Base-by-base conservation (phyloP, 2,888 invertebrate species). In the Pammene aurita region DNA sequence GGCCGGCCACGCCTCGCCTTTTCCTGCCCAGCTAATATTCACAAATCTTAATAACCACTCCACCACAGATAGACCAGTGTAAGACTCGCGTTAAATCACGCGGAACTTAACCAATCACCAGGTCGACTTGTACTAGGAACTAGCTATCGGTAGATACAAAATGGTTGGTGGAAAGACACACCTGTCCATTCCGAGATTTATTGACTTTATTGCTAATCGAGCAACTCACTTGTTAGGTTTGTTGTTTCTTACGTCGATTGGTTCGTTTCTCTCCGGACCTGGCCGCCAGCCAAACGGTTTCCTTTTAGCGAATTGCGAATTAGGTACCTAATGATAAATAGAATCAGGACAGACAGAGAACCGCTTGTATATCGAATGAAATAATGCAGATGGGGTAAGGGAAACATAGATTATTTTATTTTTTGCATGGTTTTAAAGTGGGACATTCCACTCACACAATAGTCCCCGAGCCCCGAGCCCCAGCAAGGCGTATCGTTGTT, bases 1-100 rank as follows among this genome's bases (percentile, higher is more conserved):
- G 72, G 71, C 66, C 64, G 71, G 74, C 80, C 81, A 76, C 81
- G 77, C 80, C 82, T 77, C 70, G 71, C 74, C 65, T 65, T 77
- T 78, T 76, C 76, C 77, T 80, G 54, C 7, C 34, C 54, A 54
- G 54, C n/a, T 34, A 10, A 42, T 42, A 54, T 54, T 54, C 54
- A 54, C 54, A 54, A 54, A 5, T 11, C 18, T 26, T 34, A 34
- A 7, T 5, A 54, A 50, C 13, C 54, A 34, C n/a, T 34, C 34
- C 18, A 11, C 26, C 26, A 11, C 16, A 16, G 16, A 7, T 16
- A 54, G n/a, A 54, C 54, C 54, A 54, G 54, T 9, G 0, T 54
- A 34, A 14, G 10, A 26, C n/a, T n/a, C n/a, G n/a, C n/a, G n/a
- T n/a, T n/a, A n/a, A n/a, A n/a, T n/a, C 18, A 50, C 50, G 13